Conservation (phyloP, 2,113 vertebrate genomes). For the Coptodon bakossiorum region DNA sequence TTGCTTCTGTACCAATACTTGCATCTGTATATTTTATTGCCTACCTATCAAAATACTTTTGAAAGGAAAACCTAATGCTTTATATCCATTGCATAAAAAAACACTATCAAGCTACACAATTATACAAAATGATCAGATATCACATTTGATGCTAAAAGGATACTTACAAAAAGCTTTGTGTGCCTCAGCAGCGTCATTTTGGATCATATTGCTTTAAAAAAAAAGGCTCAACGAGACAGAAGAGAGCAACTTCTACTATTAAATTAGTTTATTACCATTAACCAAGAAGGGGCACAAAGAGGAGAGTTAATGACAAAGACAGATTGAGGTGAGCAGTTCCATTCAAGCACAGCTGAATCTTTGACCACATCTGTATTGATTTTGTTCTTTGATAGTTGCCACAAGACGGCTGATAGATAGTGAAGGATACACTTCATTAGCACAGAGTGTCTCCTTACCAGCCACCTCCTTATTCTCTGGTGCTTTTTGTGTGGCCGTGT, state of each 20-base stretch:
- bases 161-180: neutral
- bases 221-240: neutral
- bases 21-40: neutral
- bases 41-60: neutral
- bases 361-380: constrained; percentile 66
- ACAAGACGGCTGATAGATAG: constrained; percentile 52
- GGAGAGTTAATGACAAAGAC: constrained; percentile 42
- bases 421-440: constrained; percentile 65
- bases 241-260: neutral
- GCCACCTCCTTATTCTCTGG: constrained; percentile 38
- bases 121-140: neutral
- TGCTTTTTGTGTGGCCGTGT: constrained; percentile 25
- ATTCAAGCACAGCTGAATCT: constrained; percentile 53
- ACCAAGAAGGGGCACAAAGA: neutral
- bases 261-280: constrained; percentile 11
- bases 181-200: neutral
- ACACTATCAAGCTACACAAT: neutral
- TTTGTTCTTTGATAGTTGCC: constrained; percentile 48
- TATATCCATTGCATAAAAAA: neutral
- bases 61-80: neutral
- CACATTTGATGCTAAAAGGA: neutral
- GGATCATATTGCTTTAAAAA: neutral
- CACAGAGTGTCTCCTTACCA: constrained; percentile 7
- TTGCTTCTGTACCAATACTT: neutral
- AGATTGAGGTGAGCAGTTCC: constrained; percentile 37